A percentile compares a stretch with the other conserved stretches of the same genome.
phyloP scores from a whole-genome alignment of 2,888 invertebrate genomes.

The Drosophila prostipennis region DNA sequence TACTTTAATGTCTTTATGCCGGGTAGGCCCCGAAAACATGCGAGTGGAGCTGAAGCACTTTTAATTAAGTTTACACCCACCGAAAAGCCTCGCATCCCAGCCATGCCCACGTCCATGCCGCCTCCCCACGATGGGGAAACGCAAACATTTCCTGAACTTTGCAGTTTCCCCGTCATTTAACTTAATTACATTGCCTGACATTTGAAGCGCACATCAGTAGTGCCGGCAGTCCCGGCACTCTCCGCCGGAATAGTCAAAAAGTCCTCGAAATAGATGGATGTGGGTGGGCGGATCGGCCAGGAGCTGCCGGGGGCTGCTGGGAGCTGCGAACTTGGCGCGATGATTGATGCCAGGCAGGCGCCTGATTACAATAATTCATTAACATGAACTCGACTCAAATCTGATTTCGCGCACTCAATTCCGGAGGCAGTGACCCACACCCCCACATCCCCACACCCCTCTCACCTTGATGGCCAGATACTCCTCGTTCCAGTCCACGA shows the following conservation, averaged over 20 bases:
- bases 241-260: constrained; percentile 40
- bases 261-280: constrained; percentile 24
- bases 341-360: constrained; percentile 62
- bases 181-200: constrained; percentile 70
- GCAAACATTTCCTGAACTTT: constrained; percentile 61
- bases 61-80: constrained; percentile 69
- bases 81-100: constrained; percentile 25
- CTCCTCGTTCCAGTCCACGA: constrained; percentile 87
- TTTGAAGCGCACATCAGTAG: constrained; percentile 53
- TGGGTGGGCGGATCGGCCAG: constrained; percentile 1
- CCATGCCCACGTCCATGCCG: background rate
- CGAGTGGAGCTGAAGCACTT: constrained; percentile 53
- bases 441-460: too few species aligned
- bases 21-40: constrained; percentile 43
- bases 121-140: constrained; percentile 15
- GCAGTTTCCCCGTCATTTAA: constrained; percentile 71
- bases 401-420: constrained; percentile 26
- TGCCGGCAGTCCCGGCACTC: constrained; percentile 14
- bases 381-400: constrained; percentile 39
- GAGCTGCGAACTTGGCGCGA: constrained; percentile 38
- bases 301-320: background rate
- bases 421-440: background rate
- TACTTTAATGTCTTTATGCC: constrained; percentile 63
- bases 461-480: constrained; percentile 84
- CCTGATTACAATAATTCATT: constrained; percentile 71